A percentile compares a stretch with the other conserved stretches of the same genome.
Conservation (phyloP, 1,140 invertebrate species). For the Drosophila arawakana region DNA sequence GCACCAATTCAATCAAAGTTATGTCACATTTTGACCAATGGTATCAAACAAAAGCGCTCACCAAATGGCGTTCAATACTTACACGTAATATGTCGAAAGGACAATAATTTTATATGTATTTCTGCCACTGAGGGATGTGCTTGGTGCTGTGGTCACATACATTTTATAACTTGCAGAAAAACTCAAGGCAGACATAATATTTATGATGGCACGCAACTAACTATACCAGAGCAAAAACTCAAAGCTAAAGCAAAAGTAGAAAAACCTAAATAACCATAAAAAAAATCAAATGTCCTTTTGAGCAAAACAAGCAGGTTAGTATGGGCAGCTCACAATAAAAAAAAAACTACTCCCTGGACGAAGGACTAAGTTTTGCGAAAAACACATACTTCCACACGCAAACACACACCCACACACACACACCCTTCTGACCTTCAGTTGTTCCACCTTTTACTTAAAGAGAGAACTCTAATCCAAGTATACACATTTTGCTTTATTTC, state of each 20-base stretch:
- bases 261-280: constrained; percentile 61
- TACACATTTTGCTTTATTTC: background rate
- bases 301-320: constrained; percentile 27
- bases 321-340: constrained; percentile 9
- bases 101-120: constrained; percentile 10
- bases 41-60: constrained; percentile 23
- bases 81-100: constrained; percentile 14
- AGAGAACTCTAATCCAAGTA: background rate
- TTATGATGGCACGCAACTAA: constrained; percentile 65
- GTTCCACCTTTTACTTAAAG: background rate
- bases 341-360: constrained; percentile 7
- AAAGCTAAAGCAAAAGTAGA: constrained; percentile 8
- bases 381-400: background rate
- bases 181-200: constrained; percentile 66
- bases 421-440: constrained; percentile 6
- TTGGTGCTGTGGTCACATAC: constrained; percentile 52
- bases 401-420: no score
- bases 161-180: constrained; percentile 61
- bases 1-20: constrained; percentile 71
- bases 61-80: constrained; percentile 36
- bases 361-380: constrained; percentile 39
- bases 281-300: constrained; percentile 63
- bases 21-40: constrained; percentile 57
- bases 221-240: constrained; percentile 25
- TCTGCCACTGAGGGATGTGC: constrained; percentile 1